Evolutionary conservation across 2,888 invertebrate species (phyloP).

Genomic region (Polydesmus complanatus): DNA sequence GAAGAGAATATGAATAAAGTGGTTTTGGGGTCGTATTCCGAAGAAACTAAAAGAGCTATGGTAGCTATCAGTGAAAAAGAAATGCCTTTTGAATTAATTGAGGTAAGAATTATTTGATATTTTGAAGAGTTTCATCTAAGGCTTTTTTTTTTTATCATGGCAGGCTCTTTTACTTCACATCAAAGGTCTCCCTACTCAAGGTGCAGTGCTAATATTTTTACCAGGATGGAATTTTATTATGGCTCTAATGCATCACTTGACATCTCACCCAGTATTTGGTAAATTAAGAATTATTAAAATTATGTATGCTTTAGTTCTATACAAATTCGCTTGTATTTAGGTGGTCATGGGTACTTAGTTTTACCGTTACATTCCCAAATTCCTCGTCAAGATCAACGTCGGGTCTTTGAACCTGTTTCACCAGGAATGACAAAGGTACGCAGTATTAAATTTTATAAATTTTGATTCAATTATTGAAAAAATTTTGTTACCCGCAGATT

Average conservation of each 20-base stretch:
- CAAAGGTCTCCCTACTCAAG: conserved; percentile 44
- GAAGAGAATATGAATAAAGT: conserved; percentile 48
- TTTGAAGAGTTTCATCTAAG: background rate
- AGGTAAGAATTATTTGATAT: conserved; percentile 32
- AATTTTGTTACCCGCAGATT: conserved; percentile 41
- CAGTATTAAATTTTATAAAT: background rate
- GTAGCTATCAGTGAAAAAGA: conserved; percentile 74
- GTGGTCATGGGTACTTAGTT: conserved; percentile 51
- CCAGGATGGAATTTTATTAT: conserved; percentile 98
- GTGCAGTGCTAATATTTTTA: conserved; percentile 81
- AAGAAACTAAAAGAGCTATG: conserved; percentile 52
- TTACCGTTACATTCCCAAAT: conserved; percentile 96
- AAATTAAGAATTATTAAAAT: conserved; percentile 27
- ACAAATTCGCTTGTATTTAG: conserved; percentile 27
- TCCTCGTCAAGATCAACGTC: conserved; percentile 84
- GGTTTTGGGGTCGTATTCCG: conserved; percentile 32
- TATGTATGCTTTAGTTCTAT: background rate
- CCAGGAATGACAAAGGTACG: conserved; percentile 65
- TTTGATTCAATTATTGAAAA: background rate
- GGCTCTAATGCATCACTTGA: conserved; percentile 70
- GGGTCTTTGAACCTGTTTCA: conserved; percentile 78
- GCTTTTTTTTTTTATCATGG: conserved; percentile 17
- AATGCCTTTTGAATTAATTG: conserved; percentile 81
- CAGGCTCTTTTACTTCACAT: conserved; percentile 46
- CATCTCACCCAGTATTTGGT: conserved; percentile 57